Conservation (phyloP, 2,888 invertebrate species). For the Tinea semifulvella region DNA sequence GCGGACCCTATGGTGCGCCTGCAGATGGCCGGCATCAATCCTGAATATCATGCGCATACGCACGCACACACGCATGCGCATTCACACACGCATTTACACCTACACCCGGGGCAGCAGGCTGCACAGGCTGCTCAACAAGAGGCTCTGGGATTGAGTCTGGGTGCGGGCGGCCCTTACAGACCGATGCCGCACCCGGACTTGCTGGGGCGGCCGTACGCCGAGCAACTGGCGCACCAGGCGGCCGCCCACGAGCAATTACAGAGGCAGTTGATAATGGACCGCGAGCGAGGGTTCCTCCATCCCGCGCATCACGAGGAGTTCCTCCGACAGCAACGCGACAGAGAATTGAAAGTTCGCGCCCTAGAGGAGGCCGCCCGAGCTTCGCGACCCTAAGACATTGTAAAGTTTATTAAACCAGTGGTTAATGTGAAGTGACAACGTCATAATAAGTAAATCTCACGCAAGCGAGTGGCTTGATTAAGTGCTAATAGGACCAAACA, state of each 20-base stretch:
- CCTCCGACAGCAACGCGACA: constrained; percentile 81
- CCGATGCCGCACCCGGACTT: constrained; percentile 81
- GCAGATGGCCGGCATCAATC: constrained; percentile 91
- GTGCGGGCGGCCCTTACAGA: constrained; percentile 66
- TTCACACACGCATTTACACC: constrained; percentile 86
- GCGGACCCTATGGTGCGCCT: constrained; percentile 93
- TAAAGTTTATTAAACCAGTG: constrained; percentile 4
- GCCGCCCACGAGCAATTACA: constrained; percentile 88
- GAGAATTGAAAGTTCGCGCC: constrained; percentile 86
- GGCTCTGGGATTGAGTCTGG: constrained; percentile 47
- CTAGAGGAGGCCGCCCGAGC: constrained; percentile 86
- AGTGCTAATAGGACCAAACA: constrained; percentile 2
- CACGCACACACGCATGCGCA: constrained; percentile 93
- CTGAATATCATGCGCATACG: constrained; percentile 91
- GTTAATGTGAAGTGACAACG: background rate
- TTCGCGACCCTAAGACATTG: constrained; percentile 44
- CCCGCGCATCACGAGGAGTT: constrained; percentile 53
- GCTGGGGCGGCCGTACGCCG: constrained; percentile 82
- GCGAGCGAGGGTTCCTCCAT: constrained; percentile 76
- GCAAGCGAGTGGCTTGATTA: background rate
- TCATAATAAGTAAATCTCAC: constrained; percentile 1
- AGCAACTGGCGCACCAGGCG: constrained; percentile 80
- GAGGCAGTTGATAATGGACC: constrained; percentile 83
- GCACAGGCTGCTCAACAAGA: constrained; percentile 73
- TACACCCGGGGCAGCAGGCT: constrained; percentile 78